Evolutionary conservation across 1,140 invertebrate genomes (phyloP), one percentile per base, ranked within the genome.

Genomic region (Lysiphlebus fabarum): DNA sequence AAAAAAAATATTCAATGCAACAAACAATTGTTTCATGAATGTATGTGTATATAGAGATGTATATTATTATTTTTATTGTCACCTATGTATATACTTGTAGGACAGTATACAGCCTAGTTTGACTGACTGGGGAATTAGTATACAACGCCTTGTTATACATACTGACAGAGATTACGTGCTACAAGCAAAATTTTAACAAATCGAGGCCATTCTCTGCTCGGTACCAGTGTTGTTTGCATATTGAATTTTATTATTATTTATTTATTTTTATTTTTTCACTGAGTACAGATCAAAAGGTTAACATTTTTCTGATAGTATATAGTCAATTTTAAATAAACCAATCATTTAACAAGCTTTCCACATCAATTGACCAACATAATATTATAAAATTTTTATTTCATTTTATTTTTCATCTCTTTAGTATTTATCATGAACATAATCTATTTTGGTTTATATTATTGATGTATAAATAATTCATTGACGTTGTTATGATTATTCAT

Each of bases 131-230:
- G 49, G 49, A 51, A 51, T 51, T 51, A 51, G 49, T 51, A 51
- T 51, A 51, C 49, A 34, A 5, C n/a, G 49, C 11, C 49, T 34
- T n/a, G 49, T 33, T 11, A 51, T 51, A 37, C 49, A 34, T 51
- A 51, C 36, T 51, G 49, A 51, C 49, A 51, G 49, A 51, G 49
- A 51, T 51, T 51, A 51, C 49, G 49, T 51, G 49, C 49, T 51
- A 14, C 49, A 11, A n/a, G 49, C 38, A 36, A 51, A 36, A n/a
- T 51, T 51, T 51, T 34, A 51, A 51, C 49, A 36, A 36, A 51
- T 51, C 49, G 49, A 51, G 49, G 49, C 49, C 49, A 51, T 26
- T 26, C 17, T 26, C 17, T 26, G 17, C 17, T 26, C 17, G 17
- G 36, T 51, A 36, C 49, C 38, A 51, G 34, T 38, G 49, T 51